phyloP scores from a whole-genome alignment of 1,140 invertebrate species.

The Nylanderia fulva region DNA sequence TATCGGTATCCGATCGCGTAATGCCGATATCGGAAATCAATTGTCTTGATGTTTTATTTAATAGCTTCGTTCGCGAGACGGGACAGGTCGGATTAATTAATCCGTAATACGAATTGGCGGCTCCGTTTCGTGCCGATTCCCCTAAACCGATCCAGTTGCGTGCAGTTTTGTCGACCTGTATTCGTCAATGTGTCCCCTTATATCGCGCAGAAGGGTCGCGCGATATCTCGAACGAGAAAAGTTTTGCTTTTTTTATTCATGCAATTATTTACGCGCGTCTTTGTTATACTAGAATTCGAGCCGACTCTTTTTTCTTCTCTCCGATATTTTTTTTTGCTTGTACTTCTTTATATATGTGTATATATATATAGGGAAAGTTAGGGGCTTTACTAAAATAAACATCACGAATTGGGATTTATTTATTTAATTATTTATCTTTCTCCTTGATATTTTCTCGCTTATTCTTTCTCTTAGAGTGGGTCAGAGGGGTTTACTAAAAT shows the following conservation, averaged over 20 bases:
- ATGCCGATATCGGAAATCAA: slow-evolving; percentile 59
- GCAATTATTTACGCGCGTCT: background rate
- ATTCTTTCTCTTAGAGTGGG: too few species aligned
- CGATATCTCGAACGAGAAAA: background rate
- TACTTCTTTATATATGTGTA: too few species aligned
- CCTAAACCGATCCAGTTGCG: background rate
- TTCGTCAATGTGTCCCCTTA: background rate
- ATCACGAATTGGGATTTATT: too few species aligned
- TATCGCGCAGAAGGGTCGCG: background rate
- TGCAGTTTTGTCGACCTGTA: background rate
- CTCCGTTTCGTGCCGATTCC: background rate
- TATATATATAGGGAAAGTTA: too few species aligned
- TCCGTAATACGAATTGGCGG: background rate
- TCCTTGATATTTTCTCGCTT: too few species aligned
- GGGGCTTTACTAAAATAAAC: too few species aligned
- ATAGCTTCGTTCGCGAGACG: background rate
- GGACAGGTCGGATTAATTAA: slow-evolving; percentile 21
- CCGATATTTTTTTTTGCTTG: too few species aligned
- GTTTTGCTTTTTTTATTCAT: background rate
- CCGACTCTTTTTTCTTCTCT: background rate
- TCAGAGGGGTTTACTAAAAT: too few species aligned
- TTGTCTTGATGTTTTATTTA: slow-evolving; percentile 60
- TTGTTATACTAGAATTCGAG: background rate
- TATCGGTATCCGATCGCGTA: slow-evolving; percentile 12
- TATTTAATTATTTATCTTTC: too few species aligned